Conservation (phyloP, 2,113 vertebrate species). For the Gobiocypris rarus region DNA sequence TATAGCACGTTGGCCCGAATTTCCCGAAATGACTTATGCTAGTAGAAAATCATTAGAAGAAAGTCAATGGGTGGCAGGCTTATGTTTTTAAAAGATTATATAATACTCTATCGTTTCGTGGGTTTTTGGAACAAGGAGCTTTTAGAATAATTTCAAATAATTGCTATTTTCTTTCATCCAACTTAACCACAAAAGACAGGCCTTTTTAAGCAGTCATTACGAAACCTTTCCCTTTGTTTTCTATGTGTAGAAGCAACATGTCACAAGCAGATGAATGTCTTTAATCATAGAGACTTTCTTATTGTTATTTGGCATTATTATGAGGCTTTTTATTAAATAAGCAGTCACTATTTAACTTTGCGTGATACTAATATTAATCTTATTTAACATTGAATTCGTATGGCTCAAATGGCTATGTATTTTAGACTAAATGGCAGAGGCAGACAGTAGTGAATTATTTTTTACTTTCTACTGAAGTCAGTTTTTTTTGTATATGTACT, state of each 20-base stretch:
- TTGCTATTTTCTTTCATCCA: constrained; percentile 12
- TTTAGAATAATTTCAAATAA: background rate
- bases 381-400: background rate
- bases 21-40: background rate
- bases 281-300: background rate
- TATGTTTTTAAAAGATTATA: background rate
- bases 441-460: too few relatives aligned
- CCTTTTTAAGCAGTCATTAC: background rate
- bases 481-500: too few relatives aligned
- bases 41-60: background rate
- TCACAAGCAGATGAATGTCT: constrained; percentile 2
- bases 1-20: background rate
- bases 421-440: too few relatives aligned
- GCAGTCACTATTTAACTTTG: background rate
- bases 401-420: background rate
- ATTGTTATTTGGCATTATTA: background rate
- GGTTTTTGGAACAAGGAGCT: background rate
- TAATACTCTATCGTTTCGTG: background rate
- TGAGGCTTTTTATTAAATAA: background rate
- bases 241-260: background rate
- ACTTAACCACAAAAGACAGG: background rate
- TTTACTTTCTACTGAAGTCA: too few relatives aligned
- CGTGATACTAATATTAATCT: background rate
- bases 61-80: background rate
- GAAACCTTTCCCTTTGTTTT: constrained; percentile 7